phyloP scores from a whole-genome alignment of 2,888 invertebrate species.

The Ophion ventricosus region DNA sequence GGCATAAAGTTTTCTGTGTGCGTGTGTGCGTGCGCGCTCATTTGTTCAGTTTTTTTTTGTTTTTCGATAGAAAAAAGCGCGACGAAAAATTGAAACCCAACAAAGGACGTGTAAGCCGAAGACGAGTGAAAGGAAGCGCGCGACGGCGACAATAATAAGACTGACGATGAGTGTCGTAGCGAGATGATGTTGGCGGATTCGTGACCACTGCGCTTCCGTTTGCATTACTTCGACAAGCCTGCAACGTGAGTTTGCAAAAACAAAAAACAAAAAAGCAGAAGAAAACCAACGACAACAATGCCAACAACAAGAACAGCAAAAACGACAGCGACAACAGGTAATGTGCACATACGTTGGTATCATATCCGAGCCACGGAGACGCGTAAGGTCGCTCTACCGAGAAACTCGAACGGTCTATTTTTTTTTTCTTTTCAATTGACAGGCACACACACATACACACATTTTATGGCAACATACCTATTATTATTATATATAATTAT shows the following conservation, averaged over 20 bases:
- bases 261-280: not conserved
- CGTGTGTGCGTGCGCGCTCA: too few relatives aligned
- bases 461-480: too few relatives aligned
- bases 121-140: conserved; percentile 52
- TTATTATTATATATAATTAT: too few relatives aligned
- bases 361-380: conserved; percentile 86
- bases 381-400: conserved; percentile 73
- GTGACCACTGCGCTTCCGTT: conserved; percentile 69
- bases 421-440: conserved; percentile 3
- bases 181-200: conserved; percentile 67
- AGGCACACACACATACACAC: not conserved
- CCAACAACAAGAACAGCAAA: not conserved
- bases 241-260: conserved; percentile 79
- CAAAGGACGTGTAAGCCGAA: conserved; percentile 43
- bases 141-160: conserved; percentile 71
- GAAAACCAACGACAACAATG: not conserved
- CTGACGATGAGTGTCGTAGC: conserved; percentile 65
- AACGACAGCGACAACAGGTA: conserved; percentile 57
- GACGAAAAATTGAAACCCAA: not conserved
- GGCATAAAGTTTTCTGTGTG: too few relatives aligned
- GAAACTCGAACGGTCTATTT: conserved; percentile 11
- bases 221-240: conserved; percentile 85
- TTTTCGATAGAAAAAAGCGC: not conserved
- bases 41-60: not conserved
- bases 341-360: conserved; percentile 82